Percentiles rank a stretch among this genome's conserved stretches.
Conservation (phyloP, 2,888 invertebrate genomes). For the Bhutanitis thaidina region DNA sequence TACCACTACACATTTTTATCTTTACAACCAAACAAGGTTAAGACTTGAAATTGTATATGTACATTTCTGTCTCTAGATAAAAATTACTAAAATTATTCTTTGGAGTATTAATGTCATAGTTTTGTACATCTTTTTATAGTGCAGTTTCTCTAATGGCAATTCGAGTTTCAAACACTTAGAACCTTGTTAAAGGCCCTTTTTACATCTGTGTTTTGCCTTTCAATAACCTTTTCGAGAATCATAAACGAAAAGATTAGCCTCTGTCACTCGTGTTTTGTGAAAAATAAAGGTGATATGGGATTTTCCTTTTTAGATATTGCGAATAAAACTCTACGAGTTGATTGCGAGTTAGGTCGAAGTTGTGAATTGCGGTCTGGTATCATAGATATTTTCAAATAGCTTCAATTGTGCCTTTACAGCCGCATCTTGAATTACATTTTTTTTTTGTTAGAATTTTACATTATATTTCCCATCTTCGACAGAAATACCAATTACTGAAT, state of each 20-base stretch:
- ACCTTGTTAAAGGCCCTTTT: background rate
- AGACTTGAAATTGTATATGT: too few relatives aligned
- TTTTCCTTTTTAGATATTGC: background rate
- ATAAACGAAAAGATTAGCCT: background rate
- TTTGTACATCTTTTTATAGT: too few relatives aligned
- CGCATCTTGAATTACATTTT: constrained; percentile 17
- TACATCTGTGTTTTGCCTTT: background rate
- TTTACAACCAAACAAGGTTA: too few relatives aligned
- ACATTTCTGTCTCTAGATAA: too few relatives aligned
- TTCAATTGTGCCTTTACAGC: constrained; percentile 21
- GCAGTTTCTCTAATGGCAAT: too few relatives aligned
- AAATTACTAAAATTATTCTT: too few relatives aligned
- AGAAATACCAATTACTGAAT: constrained; percentile 25
- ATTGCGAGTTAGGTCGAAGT: background rate
- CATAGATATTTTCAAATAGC: constrained; percentile 24
- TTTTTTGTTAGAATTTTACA: too few relatives aligned
- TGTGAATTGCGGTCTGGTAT: constrained; percentile 12
- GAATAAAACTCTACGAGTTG: background rate
- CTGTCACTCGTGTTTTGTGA: background rate
- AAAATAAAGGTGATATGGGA: constrained; percentile 1
- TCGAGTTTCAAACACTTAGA: background rate
- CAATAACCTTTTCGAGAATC: background rate
- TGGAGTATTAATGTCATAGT: too few relatives aligned
- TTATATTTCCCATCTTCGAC: constrained; percentile 10
- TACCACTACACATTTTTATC: too few relatives aligned